Percentiles rank a stretch among this genome's conserved stretches.
Evolutionary conservation across 2,797 vertebrate species (phyloP).

Genomic region (Anguilla megastoma): DNA sequence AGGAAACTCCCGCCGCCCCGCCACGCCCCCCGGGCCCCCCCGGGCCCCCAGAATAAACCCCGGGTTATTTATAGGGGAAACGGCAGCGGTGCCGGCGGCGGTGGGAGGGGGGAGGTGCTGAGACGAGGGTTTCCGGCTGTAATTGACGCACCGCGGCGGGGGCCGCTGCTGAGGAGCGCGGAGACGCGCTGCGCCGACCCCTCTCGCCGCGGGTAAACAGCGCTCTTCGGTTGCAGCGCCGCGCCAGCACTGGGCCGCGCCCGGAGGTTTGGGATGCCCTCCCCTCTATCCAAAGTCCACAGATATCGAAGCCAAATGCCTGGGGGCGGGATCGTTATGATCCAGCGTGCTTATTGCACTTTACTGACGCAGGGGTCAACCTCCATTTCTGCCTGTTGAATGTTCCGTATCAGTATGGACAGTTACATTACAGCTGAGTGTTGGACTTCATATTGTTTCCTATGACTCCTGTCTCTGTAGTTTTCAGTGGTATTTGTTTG

Average conservation of each 20-base stretch:
- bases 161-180: slow-evolving; percentile 20
- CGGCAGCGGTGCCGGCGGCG: slow-evolving; percentile 51
- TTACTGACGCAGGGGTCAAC: neutral
- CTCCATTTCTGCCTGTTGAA: neutral
- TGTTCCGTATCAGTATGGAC: neutral
- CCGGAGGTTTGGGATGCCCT: neutral
- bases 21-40: slow-evolving; percentile 1
- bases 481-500: neutral
- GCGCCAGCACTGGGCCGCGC: neutral
- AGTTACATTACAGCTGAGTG: neutral
- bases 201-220: neutral
- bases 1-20: slow-evolving; percentile 55
- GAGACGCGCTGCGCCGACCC: slow-evolving; percentile 26
- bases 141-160: slow-evolving; percentile 59
- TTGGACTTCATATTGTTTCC: neutral
- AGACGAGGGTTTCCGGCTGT: slow-evolving; percentile 54
- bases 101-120: slow-evolving; percentile 35
- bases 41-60: slow-evolving; percentile 63
- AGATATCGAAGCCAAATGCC: neutral
- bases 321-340: neutral
- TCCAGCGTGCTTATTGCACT: neutral
- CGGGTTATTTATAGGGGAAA: slow-evolving; percentile 67
- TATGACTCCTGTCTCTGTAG: neutral
- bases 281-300: neutral
- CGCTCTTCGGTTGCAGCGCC: neutral